Percentiles rank a stretch among this genome's conserved stretches.
These are phyloP conservation scores for Thymelicus sylvestris DNA, from an alignment of 2,888 invertebrate genomes.

Conservation along the genomic window DNA sequence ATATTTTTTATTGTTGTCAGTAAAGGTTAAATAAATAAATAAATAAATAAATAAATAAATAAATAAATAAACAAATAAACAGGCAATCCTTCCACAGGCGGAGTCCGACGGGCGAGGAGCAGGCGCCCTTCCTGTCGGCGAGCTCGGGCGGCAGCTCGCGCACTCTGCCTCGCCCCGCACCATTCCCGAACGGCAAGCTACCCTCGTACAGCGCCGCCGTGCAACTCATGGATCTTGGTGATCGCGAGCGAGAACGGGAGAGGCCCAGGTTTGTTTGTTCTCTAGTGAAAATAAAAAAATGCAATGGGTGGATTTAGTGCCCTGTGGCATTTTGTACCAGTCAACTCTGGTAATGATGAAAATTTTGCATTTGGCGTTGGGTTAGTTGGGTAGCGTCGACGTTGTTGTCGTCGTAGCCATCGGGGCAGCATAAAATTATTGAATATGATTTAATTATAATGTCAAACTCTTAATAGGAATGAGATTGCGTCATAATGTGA, in stretches of 20 bases:
- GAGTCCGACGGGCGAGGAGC: conserved; percentile 93
- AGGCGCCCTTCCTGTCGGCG: conserved; percentile 90
- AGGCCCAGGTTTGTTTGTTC: conserved; percentile 51
- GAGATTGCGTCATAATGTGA: too few relatives aligned
- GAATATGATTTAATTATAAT: too few relatives aligned
- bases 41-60: neutral
- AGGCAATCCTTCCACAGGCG: conserved; percentile 79
- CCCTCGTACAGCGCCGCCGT: conserved; percentile 84
- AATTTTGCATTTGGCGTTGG: too few relatives aligned
- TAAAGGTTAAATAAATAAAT: neutral
- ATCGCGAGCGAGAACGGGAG: conserved; percentile 51
- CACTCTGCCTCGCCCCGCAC: conserved; percentile 82
- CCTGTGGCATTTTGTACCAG: too few relatives aligned
- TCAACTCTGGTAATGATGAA: too few relatives aligned
- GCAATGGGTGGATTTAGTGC: too few relatives aligned
- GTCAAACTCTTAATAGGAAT: too few relatives aligned
- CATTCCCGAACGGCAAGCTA: conserved; percentile 87
- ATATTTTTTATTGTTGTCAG: too few relatives aligned
- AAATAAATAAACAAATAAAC: neutral
- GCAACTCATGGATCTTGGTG: conserved; percentile 78
- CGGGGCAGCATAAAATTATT: too few relatives aligned
- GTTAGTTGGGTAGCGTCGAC: too few relatives aligned
- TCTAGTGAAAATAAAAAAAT: too few relatives aligned
- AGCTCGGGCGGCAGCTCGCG: conserved; percentile 78
- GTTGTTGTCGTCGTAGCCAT: too few relatives aligned